Percentiles rank a stretch among this genome's conserved stretches.
Evolutionary conservation across 2,797 vertebrate genomes (phyloP).

Genomic region (Anguilla anguilla): DNA sequence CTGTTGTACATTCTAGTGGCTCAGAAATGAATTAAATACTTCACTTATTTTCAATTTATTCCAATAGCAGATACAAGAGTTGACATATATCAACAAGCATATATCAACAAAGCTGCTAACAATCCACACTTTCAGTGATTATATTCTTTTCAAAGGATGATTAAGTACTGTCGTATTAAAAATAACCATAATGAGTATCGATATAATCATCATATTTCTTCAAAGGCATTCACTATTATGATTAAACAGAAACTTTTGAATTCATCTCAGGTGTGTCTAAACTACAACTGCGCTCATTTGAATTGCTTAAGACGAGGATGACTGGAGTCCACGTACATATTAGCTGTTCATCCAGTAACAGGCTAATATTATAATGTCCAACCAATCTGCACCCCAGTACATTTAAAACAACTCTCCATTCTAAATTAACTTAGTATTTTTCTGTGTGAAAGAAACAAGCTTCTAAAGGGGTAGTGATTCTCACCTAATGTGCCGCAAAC

Average conservation of each 20-base stretch:
- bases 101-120: background rate
- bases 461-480: background rate
- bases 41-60: background rate
- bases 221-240: background rate
- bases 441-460: background rate
- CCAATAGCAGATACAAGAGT: no score
- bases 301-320: no score
- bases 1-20: background rate
- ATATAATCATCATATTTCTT: background rate
- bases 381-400: background rate
- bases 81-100: background rate
- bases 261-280: no score
- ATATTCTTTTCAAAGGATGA: background rate
- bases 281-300: no score
- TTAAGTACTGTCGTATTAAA: background rate
- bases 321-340: no score
- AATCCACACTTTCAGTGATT: background rate
- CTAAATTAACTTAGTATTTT: background rate
- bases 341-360: no score
- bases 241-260: background rate
- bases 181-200: background rate
- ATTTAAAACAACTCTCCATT: background rate
- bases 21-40: background rate
- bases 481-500: background rate
- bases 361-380: no score